Evolutionary conservation across 1,140 invertebrate genomes (phyloP), one percentile per base, ranked within the genome.

Genomic region (Drosophila parabipectinata): DNA sequence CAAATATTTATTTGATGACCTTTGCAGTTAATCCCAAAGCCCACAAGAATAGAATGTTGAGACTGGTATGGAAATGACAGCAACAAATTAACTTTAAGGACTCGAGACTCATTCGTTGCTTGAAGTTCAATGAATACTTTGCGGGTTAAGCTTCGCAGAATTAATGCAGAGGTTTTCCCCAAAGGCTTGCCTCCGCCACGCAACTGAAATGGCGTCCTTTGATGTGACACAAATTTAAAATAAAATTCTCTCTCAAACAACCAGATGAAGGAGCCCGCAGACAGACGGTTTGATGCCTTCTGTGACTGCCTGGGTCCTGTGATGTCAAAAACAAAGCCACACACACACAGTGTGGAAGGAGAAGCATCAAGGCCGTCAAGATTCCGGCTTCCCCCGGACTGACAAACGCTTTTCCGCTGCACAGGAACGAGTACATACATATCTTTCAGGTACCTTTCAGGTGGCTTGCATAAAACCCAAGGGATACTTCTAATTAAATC

Each of bases 371-470:
- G 32, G 37, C 24, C 45, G 50, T 58, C 71, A 66, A 53, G 47
- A 67, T 47, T 47, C 18, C 18, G 3, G 44, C 18, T 6, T 14
- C 41, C 24, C 28, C 52, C 54, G 62, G 15, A n/a, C 44, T 75
- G 39, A 75, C 61, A 76, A 76, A 76, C 56, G 50, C 75, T 80
- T 77, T 80, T 58, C 54, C 61, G 45, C 48, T 59, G 41, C 56
- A 56, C 50, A 26, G 71, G 41, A 21, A 44, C 41, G 45, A 18
- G 0, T 21, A 28, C 26, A 7, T 21, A 28, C 26, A 7, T 28
- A 44, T 45, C 44, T 28, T 26, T 21, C 28, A 58, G 39, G n/a
- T 37, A 44, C 14, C 14, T 10, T 24, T 47, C 7, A 47, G 18
- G 3, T 24, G 18, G 7, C 15, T 10, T 47, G 37, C 26, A 28